Base-by-base conservation (phyloP, 2,797 vertebrate genomes). In the Rhadinocentrus ornatus region DNA sequence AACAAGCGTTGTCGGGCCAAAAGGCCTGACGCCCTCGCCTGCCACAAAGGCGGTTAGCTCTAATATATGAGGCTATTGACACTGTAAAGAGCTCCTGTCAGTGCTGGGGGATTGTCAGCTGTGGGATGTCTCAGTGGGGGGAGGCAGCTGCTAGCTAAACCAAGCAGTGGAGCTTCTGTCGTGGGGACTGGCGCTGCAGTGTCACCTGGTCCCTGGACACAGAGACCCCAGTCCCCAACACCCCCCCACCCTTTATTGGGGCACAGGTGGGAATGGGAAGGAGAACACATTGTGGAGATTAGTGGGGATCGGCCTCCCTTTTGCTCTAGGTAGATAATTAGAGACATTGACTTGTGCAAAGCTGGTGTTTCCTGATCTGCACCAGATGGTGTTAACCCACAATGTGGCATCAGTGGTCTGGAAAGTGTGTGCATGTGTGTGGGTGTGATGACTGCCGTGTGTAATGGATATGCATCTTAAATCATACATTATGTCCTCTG, bases 21-120 rank as follows among this genome's bases (percentile, higher is more conserved):
- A 94, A 93, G 92, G 86, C 91, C 91, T 94, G 94, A 94, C 93
- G 94, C 91, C 80, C 89, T 92, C 71, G 27, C 81, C 82, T 77
- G 22, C 82, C 90, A 95, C 94, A 95, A 95, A 94, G 90, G 93
- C 93, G 87, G 92, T 95, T 95, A 94, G 90, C 92, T 90, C 89
- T 95, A 94, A 95, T 95, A 95, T 94, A 95, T 95, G 93, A 91
- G 93, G 87, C 93, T 88, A 93, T 94, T 94, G 94, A 94, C 93
- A 93, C 86, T 93, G 90, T 94, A 93, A 93, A 93, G 92, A 91
- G 92, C 89, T 88, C 90, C 93, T 91, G 94, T 93, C 92, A 92
- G 80, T 85, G 71, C 84, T 80, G 74, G 85, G 86, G 89, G 85
- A 84, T 89, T 91, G 93, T 95, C 94, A 95, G 94, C 94, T 94